Evolutionary conservation across 2,113 vertebrate species (phyloP).

Genomic region (Pyrgilauda ruficollis): DNA sequence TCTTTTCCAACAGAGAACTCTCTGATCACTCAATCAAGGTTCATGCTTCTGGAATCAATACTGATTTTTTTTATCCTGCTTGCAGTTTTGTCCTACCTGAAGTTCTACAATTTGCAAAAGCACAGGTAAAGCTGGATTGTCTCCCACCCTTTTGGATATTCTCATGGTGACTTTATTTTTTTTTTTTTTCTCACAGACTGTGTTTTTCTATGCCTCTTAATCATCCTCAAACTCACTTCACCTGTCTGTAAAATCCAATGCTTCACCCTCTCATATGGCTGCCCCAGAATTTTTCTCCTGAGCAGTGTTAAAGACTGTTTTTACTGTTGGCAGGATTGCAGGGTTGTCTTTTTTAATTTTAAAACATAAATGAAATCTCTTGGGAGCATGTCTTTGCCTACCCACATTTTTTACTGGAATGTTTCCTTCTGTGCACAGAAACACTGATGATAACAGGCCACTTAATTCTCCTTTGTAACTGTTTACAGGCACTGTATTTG

Average conservation of each 20-base stretch:
- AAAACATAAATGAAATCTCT: not conserved
- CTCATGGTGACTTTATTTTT: not conserved
- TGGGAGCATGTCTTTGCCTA: not conserved
- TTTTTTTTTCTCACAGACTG: not conserved
- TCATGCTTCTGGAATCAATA: constrained; percentile 91
- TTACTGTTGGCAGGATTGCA: not conserved
- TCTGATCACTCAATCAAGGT: constrained; percentile 89
- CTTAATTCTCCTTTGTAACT: not conserved
- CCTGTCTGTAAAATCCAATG: not conserved
- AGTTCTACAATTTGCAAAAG: constrained; percentile 79
- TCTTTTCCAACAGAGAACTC: constrained; percentile 81
- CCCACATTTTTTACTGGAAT: not conserved
- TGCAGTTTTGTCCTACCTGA: constrained; percentile 86
- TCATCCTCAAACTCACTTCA: not conserved
- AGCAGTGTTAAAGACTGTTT: not conserved
- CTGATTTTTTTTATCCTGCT: constrained; percentile 90
- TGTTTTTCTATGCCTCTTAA: not conserved
- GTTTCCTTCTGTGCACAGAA: not conserved
- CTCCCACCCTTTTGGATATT: not conserved
- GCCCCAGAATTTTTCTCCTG: not conserved
- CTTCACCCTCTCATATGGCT: not conserved
- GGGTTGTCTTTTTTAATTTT: not conserved
- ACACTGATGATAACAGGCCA: not conserved
- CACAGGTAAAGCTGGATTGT: constrained; percentile 71
- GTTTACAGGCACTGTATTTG: not conserved